Conservation (phyloP, 2,888 invertebrate genomes). For the Nemotelus pantherinus region DNA sequence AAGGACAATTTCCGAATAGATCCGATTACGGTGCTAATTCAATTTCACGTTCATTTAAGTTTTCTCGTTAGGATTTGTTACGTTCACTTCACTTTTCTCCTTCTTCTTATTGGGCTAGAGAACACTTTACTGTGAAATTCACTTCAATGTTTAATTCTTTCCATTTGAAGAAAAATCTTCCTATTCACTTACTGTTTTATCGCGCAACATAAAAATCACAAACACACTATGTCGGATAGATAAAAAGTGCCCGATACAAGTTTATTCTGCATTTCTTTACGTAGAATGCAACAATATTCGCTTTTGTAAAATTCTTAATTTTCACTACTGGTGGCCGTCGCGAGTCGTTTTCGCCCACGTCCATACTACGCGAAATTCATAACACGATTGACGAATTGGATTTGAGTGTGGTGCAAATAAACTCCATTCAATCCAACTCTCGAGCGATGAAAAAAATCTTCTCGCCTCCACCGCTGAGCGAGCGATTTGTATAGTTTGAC, state of each 20-base stretch:
- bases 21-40: background rate
- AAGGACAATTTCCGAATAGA: too few relatives aligned
- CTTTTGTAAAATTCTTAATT: slow-evolving; percentile 48
- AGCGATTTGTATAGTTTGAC: too few relatives aligned
- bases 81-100: slow-evolving; percentile 22
- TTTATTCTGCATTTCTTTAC: slow-evolving; percentile 51
- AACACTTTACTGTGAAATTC: slow-evolving; percentile 2
- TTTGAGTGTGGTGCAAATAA: background rate
- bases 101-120: background rate
- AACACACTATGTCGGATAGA: slow-evolving; percentile 46
- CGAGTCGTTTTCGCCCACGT: slow-evolving; percentile 43
- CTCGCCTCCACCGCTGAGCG: too few relatives aligned
- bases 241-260: slow-evolving; percentile 49
- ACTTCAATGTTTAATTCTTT: too few relatives aligned
- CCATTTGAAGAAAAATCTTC: background rate
- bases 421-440: background rate
- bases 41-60: slow-evolving; percentile 50
- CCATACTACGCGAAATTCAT: slow-evolving; percentile 69
- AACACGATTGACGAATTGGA: slow-evolving; percentile 69
- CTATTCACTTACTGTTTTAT: background rate
- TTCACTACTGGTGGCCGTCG: slow-evolving; percentile 10
- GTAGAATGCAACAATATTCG: slow-evolving; percentile 49
- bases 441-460: background rate
- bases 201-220: background rate
- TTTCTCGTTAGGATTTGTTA: background rate